These are phyloP conservation scores for Hydrotaea cyrtoneurina DNA, from an alignment of 2,888 invertebrate genomes.

Conservation along the genomic window DNA sequence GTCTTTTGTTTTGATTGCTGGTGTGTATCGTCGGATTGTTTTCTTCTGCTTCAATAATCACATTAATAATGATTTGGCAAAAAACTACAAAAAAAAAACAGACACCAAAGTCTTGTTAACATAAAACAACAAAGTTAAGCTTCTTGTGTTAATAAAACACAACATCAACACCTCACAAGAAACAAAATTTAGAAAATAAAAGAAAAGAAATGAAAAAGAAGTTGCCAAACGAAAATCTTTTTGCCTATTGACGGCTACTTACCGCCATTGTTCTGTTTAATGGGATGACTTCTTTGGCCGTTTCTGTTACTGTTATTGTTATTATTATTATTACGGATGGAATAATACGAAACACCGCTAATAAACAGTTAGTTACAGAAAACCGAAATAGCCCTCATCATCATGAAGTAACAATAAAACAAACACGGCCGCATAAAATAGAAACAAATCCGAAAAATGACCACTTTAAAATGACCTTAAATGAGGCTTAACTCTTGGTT, in stretches of 20 bases:
- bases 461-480: slow-evolving; percentile 17
- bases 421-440: no score
- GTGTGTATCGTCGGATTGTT: no score
- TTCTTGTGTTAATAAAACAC: no score
- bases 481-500: neutral
- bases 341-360: neutral
- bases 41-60: no score
- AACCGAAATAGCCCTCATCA: neutral
- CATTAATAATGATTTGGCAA: no score
- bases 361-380: neutral
- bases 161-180: no score
- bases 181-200: no score
- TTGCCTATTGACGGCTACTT: slow-evolving; percentile 38
- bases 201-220: neutral
- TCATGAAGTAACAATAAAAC: neutral
- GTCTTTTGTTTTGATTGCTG: slow-evolving; percentile 1
- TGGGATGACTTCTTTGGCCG: neutral
- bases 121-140: no score
- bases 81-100: no score
- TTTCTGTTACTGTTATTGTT: neutral
- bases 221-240: slow-evolving; percentile 35
- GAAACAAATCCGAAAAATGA: neutral
- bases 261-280: neutral
- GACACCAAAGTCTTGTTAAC: no score
- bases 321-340: no score